Evolutionary conservation across 2,113 vertebrate species (phyloP), one percentile per base, ranked within the genome.

Genomic region (Hirundichthys speculiger): DNA sequence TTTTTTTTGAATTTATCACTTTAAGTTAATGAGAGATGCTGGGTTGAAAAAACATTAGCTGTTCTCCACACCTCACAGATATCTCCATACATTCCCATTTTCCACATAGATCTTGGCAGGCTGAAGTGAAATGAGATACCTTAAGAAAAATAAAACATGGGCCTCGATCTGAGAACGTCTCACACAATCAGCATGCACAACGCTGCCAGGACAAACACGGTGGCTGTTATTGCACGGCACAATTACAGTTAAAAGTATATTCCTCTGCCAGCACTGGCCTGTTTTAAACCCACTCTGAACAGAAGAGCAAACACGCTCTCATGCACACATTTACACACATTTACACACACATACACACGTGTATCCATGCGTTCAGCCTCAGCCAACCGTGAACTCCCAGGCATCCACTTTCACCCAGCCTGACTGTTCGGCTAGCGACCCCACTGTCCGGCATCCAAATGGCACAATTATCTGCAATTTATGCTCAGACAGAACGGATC

Each of bases 401-500:
- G 79, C 68, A 71, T 89, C 82, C 75, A 77, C 84, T 91, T 88
- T 82, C 79, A 78, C 72, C 64, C 66, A 41, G 69, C 47, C 54
- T 57, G 49, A 42, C 80, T 64, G 69, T 75, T 73, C 30, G 48
- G 61, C 75, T 53, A 47, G 73, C 27, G 55, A 86, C 73, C 74
- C 63, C 30, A 68, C 57, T 55, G 78, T 83, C 58, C 49, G 13
- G 5, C 39, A 3, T 71, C 86, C 81, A 88, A 89, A 86, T 69
- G 64, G 68, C 30, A 83, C 78, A 80, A 86, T 87, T 81, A 86
- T 88, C 74, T 79, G 65, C 70, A 88, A 89, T 92, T 88, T 89
- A 62, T 82, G 69, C 79, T 75, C 61, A 61, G 73, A 75, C 75
- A 74, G 72, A 89, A 88, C 53, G 61, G 87, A 77, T 87, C 71